A percentile compares a stretch with the other conserved stretches of the same genome.
Conservation (phyloP, 2,113 vertebrate species). For the Grus americana region DNA sequence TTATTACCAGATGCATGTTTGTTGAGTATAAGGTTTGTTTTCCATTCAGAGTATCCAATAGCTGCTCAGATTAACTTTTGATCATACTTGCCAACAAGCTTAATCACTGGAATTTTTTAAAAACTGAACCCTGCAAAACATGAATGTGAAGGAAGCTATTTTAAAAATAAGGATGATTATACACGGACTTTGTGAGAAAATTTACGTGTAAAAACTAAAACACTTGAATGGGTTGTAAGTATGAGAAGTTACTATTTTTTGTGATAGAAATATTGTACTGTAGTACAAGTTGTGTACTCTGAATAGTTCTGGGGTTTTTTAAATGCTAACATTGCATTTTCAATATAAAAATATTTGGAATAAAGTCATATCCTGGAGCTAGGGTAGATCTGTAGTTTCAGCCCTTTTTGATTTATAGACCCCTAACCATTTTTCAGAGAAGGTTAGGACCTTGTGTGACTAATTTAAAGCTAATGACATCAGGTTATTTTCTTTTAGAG, state of each 20-base stretch:
- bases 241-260: not conserved
- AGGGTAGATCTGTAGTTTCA: not conserved
- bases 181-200: not conserved
- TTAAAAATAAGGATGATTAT: not conserved
- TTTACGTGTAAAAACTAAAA: not conserved
- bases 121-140: not conserved
- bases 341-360: not conserved
- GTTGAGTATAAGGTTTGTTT: not conserved
- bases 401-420: not conserved
- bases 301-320: not conserved
- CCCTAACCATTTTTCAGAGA: not conserved
- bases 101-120: not conserved
- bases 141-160: not conserved
- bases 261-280: not conserved
- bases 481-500: not conserved
- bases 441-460: not conserved
- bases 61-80: not conserved
- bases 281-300: not conserved
- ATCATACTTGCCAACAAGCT: not conserved
- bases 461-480: not conserved
- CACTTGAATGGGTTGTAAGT: not conserved
- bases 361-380: not conserved
- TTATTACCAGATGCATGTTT: constrained; percentile 8
- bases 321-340: not conserved
- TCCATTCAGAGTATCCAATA: not conserved